A percentile compares a stretch with the other conserved stretches of the same genome.
These are phyloP conservation scores for Thecophora atra DNA, from an alignment of 2,888 invertebrate species.

Conservation along the genomic window DNA sequence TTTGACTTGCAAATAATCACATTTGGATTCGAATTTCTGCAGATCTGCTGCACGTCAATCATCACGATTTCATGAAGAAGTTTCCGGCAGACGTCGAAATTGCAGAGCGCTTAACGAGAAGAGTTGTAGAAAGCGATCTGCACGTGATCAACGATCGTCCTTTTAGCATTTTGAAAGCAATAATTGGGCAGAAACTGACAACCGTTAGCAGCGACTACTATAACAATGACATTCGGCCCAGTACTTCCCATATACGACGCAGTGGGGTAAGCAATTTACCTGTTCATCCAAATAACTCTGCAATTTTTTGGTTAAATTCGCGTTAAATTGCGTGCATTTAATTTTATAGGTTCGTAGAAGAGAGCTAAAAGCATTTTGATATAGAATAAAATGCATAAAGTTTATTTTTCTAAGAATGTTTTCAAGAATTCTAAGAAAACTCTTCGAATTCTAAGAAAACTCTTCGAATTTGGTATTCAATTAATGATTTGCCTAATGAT, in stretches of 20 bases:
- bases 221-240: constrained; percentile 41
- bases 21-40: background rate
- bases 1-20: background rate
- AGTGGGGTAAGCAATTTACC: constrained; percentile 45
- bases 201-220: constrained; percentile 42
- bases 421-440: no score
- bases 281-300: background rate
- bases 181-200: constrained; percentile 49
- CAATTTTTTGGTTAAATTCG: no score
- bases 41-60: constrained; percentile 66
- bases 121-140: constrained; percentile 41
- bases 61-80: constrained; percentile 78
- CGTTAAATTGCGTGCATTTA: no score
- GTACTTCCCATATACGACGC: constrained; percentile 42
- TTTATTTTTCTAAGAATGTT: background rate
- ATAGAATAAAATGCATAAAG: no score
- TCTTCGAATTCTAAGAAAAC: no score
- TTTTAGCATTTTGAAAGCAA: constrained; percentile 54
- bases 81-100: constrained; percentile 80
- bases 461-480: no score
- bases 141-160: constrained; percentile 51
- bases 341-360: no score
- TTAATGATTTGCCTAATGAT: no score
- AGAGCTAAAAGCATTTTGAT: constrained; percentile 4
- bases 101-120: constrained; percentile 78